Percentiles rank a stretch among this genome's conserved stretches.
These are phyloP conservation scores for Pocillopora grandis DNA, from an alignment of 92 coral and sea anemone species.

Conservation along the genomic window DNA sequence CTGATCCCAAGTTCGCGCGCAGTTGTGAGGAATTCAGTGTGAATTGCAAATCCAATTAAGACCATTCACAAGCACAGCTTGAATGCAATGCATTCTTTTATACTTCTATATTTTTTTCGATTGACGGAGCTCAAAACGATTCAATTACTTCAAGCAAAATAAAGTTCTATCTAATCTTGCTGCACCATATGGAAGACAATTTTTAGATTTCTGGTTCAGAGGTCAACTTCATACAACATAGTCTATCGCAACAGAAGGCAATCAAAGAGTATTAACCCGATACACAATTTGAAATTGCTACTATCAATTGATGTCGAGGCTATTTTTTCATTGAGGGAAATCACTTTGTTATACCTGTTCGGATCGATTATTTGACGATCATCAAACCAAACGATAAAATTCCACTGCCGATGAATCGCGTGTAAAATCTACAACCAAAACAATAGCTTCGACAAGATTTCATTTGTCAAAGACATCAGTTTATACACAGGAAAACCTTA, in stretches of 20 bases:
- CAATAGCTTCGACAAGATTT: neutral
- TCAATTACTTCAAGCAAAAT: neutral
- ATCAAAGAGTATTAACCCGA: neutral
- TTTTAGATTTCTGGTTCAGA: neutral
- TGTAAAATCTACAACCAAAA: neutral
- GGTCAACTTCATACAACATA: neutral
- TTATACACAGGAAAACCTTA: neutral
- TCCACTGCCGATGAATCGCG: neutral
- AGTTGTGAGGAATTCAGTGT: neutral
- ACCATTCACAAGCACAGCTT: neutral
- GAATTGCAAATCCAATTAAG: neutral
- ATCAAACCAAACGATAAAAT: neutral
- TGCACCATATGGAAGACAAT: neutral
- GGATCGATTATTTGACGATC: constrained; percentile 7
- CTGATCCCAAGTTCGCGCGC: neutral
- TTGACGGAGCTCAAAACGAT: neutral
- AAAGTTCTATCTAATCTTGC: neutral
- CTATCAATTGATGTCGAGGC: neutral
- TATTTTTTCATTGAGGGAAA: neutral
- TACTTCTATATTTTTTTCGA: neutral
- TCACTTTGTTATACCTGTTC: neutral
- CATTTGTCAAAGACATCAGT: too few species aligned
- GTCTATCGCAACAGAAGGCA: neutral
- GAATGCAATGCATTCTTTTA: neutral
- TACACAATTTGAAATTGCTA: neutral